Evolutionary conservation across 2,113 vertebrate species (phyloP).

Genomic region (Zosterops borbonicus): DNA sequence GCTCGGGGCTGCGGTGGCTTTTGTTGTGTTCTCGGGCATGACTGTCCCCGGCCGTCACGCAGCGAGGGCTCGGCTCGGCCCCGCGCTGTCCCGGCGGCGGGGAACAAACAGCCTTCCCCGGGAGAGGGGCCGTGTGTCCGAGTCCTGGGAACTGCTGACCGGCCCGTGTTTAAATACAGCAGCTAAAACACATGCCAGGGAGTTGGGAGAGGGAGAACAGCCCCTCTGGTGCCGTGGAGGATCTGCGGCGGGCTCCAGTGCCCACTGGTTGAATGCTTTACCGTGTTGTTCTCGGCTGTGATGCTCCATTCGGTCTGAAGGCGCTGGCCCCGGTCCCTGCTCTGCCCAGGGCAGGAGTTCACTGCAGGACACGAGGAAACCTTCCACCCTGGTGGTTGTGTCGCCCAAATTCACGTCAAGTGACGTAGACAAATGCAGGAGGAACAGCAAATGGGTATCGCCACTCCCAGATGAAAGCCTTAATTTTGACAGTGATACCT

Average conservation of each 20-base stretch:
- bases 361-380: not conserved
- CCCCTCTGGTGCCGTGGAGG: accelerated
- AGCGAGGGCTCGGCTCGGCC: not conserved
- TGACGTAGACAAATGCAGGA: no score
- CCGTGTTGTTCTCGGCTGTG: accelerated
- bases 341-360: not conserved
- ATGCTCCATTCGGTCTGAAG: no score
- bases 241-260: not conserved
- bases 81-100: not conserved
- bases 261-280: not conserved
- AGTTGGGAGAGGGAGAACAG: not conserved
- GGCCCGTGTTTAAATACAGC: not conserved
- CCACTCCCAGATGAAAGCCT: not conserved
- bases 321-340: not conserved
- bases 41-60: not conserved
- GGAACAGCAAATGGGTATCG: not conserved
- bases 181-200: not conserved
- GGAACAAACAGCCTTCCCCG: not conserved
- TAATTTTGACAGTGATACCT: not conserved
- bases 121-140: accelerated
- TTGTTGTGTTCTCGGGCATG: not conserved
- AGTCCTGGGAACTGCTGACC: no score
- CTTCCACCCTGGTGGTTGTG: not conserved
- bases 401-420: not conserved
- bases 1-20: no score